A percentile compares a stretch with the other conserved stretches of the same genome.
phyloP scores from a whole-genome alignment of 2,888 invertebrate species.

The Nebria salina region DNA sequence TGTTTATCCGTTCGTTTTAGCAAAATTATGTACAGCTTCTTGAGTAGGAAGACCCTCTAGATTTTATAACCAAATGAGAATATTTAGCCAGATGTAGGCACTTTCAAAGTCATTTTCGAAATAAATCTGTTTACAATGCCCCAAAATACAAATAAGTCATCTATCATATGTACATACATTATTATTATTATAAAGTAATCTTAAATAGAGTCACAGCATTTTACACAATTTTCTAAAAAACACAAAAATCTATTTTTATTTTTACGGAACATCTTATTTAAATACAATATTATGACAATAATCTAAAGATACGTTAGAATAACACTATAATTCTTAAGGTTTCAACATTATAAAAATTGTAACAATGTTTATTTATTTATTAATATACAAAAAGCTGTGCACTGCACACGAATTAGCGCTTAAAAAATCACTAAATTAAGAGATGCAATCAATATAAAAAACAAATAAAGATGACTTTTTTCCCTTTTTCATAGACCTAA shows the following conservation, averaged over 20 bases:
- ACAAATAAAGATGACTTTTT: too few relatives aligned
- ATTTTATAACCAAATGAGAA: slow-evolving; percentile 33
- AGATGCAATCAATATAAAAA: background rate
- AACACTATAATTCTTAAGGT: slow-evolving; percentile 30
- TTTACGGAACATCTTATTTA: background rate
- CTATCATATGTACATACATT: background rate
- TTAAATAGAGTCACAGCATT: background rate
- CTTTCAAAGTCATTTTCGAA: slow-evolving; percentile 24
- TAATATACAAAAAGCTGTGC: background rate
- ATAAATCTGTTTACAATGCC: background rate
- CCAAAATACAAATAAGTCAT: slow-evolving; percentile 25
- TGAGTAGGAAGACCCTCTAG: slow-evolving; percentile 38
- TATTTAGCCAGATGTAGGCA: slow-evolving; percentile 36
- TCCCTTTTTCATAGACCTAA: too few relatives aligned
- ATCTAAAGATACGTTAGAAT: slow-evolving; percentile 16
- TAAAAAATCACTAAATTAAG: background rate
- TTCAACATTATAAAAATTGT: slow-evolving; percentile 46
- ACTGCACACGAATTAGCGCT: background rate
- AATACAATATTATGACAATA: background rate
- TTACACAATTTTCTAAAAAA: slow-evolving; percentile 1
- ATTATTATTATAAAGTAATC: background rate
- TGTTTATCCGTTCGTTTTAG: background rate
- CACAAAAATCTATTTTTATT: background rate
- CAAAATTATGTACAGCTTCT: slow-evolving; percentile 33
- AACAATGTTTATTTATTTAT: slow-evolving; percentile 30